Evolutionary conservation across 2,797 vertebrate species (phyloP).

Genomic region (Platyrinchus mystaceus): DNA sequence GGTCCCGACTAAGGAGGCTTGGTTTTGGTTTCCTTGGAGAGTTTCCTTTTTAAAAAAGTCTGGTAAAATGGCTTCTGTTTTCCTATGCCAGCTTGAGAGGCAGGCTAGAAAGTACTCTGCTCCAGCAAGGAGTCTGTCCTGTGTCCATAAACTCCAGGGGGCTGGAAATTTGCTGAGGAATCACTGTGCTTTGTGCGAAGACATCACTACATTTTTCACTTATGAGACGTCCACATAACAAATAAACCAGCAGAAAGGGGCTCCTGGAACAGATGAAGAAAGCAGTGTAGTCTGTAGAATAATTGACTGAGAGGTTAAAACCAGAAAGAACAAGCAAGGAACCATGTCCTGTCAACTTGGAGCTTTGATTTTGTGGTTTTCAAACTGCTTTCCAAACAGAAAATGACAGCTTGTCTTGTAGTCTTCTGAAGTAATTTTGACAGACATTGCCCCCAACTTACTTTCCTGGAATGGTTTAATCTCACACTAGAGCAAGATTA

Average conservation of each 20-base stretch:
- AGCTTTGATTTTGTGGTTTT: conserved; percentile 22
- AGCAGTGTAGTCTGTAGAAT: background rate
- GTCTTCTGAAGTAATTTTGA: background rate
- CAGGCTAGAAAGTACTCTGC: background rate
- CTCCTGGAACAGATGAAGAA: background rate
- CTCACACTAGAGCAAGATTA: background rate
- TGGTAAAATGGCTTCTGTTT: background rate
- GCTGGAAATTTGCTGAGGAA: background rate
- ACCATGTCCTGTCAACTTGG: background rate
- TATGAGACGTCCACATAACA: background rate
- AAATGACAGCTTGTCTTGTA: background rate
- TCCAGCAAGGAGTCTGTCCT: background rate
- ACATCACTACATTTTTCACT: background rate
- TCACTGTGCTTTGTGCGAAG: background rate
- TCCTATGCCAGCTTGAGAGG: fast-evolving
- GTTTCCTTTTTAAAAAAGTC: background rate
- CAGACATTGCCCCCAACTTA: background rate
- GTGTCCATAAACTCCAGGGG: background rate
- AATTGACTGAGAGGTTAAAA: background rate
- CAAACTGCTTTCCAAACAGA: background rate
- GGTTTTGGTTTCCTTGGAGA: background rate
- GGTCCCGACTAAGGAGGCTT: background rate
- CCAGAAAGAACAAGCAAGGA: background rate
- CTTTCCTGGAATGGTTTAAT: background rate
- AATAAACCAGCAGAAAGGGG: background rate